Evolutionary conservation across 2,113 vertebrate species (phyloP).

Genomic region (Emydura subglobosa): DNA sequence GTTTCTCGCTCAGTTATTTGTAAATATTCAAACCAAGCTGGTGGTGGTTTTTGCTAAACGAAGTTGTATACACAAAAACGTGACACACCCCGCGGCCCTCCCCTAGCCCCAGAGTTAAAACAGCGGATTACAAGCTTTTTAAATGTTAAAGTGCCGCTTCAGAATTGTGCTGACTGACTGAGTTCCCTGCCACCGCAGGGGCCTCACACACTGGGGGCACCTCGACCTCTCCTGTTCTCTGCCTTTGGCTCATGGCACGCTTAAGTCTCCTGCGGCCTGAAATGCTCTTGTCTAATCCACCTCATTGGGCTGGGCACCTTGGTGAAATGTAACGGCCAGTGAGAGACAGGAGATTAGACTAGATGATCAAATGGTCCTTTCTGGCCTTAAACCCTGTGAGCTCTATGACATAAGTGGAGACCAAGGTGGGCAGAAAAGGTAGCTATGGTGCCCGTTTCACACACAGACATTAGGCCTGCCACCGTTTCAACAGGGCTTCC

Average conservation of each 20-base stretch:
- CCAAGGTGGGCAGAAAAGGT: neutral
- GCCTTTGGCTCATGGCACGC: neutral
- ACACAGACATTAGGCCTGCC: neutral
- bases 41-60: neutral
- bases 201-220: too few relatives aligned
- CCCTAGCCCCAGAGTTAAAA: neutral
- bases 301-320: too few relatives aligned
- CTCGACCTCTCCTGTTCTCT: neutral
- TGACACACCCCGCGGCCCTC: neutral
- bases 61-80: accelerated
- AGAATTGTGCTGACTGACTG: neutral
- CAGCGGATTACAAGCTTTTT: neutral
- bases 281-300: neutral
- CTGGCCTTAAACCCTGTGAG: neutral
- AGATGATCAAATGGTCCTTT: neutral
- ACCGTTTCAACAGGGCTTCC: neutral
- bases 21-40: neutral
- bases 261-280: neutral
- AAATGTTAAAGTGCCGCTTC: neutral
- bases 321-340: neutral
- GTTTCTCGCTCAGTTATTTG: neutral
- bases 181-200: too few relatives aligned
- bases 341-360: neutral
- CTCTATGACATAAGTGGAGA: neutral
- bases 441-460: neutral